Conservation (phyloP, 2,888 invertebrate species). For the Melieria crassipennis region DNA sequence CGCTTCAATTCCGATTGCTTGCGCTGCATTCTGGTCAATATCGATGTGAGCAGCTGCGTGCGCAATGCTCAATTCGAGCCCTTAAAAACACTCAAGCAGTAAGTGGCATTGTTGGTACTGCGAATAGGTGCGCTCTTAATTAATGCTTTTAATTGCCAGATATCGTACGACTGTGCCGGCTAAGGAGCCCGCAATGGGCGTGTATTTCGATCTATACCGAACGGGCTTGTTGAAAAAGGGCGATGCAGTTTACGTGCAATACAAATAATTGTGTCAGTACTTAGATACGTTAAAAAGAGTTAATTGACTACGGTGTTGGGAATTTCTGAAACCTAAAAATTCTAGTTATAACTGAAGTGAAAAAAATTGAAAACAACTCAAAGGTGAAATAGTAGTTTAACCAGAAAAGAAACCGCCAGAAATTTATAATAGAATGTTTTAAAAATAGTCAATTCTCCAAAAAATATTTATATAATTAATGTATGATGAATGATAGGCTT, state of each 20-base stretch:
- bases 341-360: too few relatives aligned
- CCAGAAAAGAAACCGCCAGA: too few relatives aligned
- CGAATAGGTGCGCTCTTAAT: neutral
- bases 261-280: neutral
- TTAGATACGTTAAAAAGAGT: too few relatives aligned
- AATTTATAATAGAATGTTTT: too few relatives aligned
- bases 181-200: slow-evolving; percentile 40
- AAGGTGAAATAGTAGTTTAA: too few relatives aligned
- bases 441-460: too few relatives aligned
- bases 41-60: slow-evolving; percentile 37
- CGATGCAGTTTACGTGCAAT: slow-evolving; percentile 41
- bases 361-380: too few relatives aligned
- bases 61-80: slow-evolving; percentile 40
- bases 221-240: slow-evolving; percentile 28
- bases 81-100: slow-evolving; percentile 36
- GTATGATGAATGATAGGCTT: too few relatives aligned
- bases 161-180: slow-evolving; percentile 33
- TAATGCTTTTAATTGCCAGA: slow-evolving; percentile 23
- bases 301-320: too few relatives aligned
- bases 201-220: slow-evolving; percentile 39
- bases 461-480: too few relatives aligned
- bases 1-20: slow-evolving; percentile 38
- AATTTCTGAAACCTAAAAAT: too few relatives aligned
- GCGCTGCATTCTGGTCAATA: slow-evolving; percentile 40
- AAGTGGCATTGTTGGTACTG: neutral